Base-by-base conservation (phyloP, 1,140 invertebrate species). In the Temnothorax longispinosus region DNA sequence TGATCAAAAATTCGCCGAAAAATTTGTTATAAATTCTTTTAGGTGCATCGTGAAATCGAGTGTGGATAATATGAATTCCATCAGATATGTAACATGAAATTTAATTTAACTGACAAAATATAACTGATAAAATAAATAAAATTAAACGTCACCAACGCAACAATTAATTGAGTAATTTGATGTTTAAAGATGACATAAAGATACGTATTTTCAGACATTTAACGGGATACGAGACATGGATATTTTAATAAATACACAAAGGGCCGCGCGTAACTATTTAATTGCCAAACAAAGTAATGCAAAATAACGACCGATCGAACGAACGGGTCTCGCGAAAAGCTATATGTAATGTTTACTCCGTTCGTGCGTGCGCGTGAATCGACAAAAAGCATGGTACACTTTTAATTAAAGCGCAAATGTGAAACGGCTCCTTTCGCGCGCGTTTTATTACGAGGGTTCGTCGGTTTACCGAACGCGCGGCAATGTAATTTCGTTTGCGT, bases 381-480 rank as follows among this genome's bases (percentile, higher is more conserved):
- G 80, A 35, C 67, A 47, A 72, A 82, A 72, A 71, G 41, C 47
- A 35, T 3, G 7, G 21, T 58, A 5, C 11, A 82, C 80, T 82
- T 82, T 82, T 82, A 82, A 82, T 82, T 82, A 82, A 82, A 82
- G 54, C 67, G 54, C 67, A 74, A 82, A 82, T 62, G 54, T 44
- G 11, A 74, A 74, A 74, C 67, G 56, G 41, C 18, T 82, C 27
- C 41, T 72, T 82, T 58, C 11, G 65, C 80, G 7, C 50, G 38
- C 18, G 27, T 82, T 82, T 82, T 82, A 58, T 74, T 74, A 74
- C 21, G 65, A 8, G 21, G 13, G 38, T 41, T 58, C 67, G 54
- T 71, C 21, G 58, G 35, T 58, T 82, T 82, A 71, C 80, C 80
- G 41, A 82, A 82, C 60, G 80, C 69, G 47, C 62, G n/a, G 32